phyloP scores from a whole-genome alignment of 64 coral and sea anemone genomes.

The Porites australiensis region DNA sequence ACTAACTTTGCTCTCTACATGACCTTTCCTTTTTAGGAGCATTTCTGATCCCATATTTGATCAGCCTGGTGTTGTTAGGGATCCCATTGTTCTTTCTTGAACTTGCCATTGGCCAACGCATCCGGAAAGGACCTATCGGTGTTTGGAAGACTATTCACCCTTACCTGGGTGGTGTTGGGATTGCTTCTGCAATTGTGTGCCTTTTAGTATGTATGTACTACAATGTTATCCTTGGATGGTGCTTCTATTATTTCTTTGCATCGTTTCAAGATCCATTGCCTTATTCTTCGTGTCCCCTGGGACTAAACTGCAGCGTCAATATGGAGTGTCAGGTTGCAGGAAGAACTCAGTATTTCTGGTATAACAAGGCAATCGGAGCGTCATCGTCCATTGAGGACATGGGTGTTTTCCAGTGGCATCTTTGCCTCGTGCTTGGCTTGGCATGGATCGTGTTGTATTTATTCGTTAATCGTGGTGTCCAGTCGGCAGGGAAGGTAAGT shows the following conservation, averaged over 20 bases:
- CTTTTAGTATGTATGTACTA: conserved; percentile 77
- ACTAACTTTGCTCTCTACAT: neutral
- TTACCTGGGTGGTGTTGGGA: conserved; percentile 81
- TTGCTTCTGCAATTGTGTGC: conserved; percentile 67
- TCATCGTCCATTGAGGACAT: conserved; percentile 68
- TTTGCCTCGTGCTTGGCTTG: conserved; percentile 48
- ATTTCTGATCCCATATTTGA: conserved; percentile 79
- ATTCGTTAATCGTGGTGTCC: conserved; percentile 73
- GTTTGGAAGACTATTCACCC: conserved; percentile 83
- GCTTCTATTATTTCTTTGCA: conserved; percentile 68
- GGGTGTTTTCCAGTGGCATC: conserved; percentile 70
- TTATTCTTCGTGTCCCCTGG: conserved; percentile 62
- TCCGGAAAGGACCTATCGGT: conserved; percentile 87
- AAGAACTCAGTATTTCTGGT: conserved; percentile 84
- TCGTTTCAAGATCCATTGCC: conserved; percentile 79
- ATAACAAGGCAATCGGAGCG: conserved; percentile 59
- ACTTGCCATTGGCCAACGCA: conserved; percentile 81
- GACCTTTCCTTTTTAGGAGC: conserved; percentile 42
- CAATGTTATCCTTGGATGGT: conserved; percentile 83
- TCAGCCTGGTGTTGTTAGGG: conserved; percentile 66
- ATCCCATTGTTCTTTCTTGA: conserved; percentile 86
- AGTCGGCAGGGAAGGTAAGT: conserved; percentile 78
- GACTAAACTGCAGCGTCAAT: conserved; percentile 33
- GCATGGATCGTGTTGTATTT: conserved; percentile 79
- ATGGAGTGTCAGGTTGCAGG: conserved; percentile 59